Base-by-base conservation (phyloP, 37 sponge, comb jelly and placozoan species). In the Ephydatia muelleri region DNA sequence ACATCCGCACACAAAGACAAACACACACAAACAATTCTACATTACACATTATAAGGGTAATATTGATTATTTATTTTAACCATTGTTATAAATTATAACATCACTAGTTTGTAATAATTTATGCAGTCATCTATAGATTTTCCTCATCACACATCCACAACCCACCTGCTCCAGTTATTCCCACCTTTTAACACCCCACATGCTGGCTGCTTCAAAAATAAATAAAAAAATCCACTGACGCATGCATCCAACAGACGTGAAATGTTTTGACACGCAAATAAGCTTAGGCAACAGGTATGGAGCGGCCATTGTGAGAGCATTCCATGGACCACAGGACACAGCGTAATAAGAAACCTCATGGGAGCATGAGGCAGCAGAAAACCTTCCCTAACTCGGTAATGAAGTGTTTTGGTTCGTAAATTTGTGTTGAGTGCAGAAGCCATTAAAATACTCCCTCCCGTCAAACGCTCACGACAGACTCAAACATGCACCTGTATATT, bases 331-430 rank as follows among this genome's bases (percentile, higher is more conserved):
- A 13, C 6, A 8, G 47, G 57, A 71, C 0, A 34, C 33, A 25
- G n/a, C 23, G 9, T 34, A 22, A 1, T 14, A 21, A 14, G 72
- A 34, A 71, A 21, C 57, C 57, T 57, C 57, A 19, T 1, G 57
- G 57, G 57, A 57, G 57, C 16, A 71, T 11, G 14, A 64, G n/a
- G n/a, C n/a, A n/a, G n/a, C n/a, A 67, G 81, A 48, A 33, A 70
- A 73, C 85, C 37, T 38, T 76, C 75, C 34, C 25, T 72, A n/a
- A 84, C 19, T 27, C 64, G 19, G 77, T 84, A 84, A 29, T 76
- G 77, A 27, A 76, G 77, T 37, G 39, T 38, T 57, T 76, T 67
- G 16, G n/a, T 76, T 49, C 65, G 40, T 36, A 77, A 76, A n/a
- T 75, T 69, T 39, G 23, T 75, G 77, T 84, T 84, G 68, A 67